Conservation (phyloP, 2,797 vertebrate species). For the Oreochromis grahami region DNA sequence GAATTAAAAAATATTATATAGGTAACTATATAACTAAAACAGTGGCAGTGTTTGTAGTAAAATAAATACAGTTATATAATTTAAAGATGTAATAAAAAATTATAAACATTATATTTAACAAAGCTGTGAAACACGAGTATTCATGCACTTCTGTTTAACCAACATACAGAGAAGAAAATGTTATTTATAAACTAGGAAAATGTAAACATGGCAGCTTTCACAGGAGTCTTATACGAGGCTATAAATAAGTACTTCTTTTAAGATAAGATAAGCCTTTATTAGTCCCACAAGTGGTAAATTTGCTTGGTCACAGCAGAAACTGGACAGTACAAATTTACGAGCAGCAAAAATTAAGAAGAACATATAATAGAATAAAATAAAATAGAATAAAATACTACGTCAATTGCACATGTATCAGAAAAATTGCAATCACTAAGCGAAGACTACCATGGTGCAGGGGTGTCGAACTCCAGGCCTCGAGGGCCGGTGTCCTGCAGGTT, state of each 20-base stretch:
- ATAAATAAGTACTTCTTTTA: neutral
- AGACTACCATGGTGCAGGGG: neutral
- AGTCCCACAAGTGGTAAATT: neutral
- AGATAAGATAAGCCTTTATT: neutral
- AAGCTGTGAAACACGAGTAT: neutral
- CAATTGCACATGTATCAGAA: neutral
- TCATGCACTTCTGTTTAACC: neutral
- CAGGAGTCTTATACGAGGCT: neutral
- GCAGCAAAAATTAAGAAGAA: neutral
- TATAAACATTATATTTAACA: neutral
- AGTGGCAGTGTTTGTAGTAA: neutral
- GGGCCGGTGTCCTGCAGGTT: neutral
- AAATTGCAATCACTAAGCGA: neutral
- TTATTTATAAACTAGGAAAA: neutral
- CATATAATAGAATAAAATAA: neutral
- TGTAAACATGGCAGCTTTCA: neutral
- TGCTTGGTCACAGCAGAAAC: neutral
- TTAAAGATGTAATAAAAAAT: neutral
- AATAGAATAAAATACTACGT: neutral
- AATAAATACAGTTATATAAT: neutral
- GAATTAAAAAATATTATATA: neutral
- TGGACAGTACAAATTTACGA: neutral
- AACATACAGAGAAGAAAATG: neutral
- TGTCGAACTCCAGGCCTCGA: neutral
- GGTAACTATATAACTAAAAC: neutral